Conservation (phyloP, 2,797 vertebrate genomes). For the Chloroceryle amazona region DNA sequence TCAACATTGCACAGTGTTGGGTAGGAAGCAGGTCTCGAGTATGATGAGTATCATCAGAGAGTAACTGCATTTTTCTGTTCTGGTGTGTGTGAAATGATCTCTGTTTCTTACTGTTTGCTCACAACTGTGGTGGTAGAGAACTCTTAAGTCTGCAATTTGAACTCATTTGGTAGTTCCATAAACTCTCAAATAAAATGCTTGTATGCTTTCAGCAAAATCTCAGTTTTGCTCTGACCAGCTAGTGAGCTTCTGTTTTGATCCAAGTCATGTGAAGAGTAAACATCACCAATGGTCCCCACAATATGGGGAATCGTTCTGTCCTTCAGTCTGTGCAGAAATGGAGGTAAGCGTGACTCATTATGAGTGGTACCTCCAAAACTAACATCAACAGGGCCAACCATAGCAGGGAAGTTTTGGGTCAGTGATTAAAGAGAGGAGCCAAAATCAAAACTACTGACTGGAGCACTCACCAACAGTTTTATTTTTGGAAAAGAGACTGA, state of each 20-base stretch:
- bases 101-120: neutral
- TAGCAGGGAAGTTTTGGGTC: neutral
- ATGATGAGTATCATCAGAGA: neutral
- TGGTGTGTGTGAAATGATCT: neutral
- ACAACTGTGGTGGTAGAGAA: neutral
- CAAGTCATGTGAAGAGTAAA: neutral
- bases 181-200: neutral
- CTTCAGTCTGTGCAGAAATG: neutral
- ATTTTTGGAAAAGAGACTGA: neutral
- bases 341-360: neutral
- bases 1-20: neutral
- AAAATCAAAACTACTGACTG: neutral
- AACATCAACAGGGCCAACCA: neutral
- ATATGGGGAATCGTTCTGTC: neutral
- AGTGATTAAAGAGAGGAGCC: neutral
- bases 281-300: neutral
- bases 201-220: neutral
- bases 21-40: neutral
- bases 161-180: neutral
- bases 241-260: neutral
- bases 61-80: neutral
- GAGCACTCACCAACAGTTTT: neutral
- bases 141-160: neutral
- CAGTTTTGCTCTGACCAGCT: neutral
- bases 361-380: neutral